A percentile compares a stretch with the other conserved stretches of the same genome.
These are phyloP conservation scores for Theocolax elegans DNA, from an alignment of 1,140 invertebrate species.

Conservation along the genomic window DNA sequence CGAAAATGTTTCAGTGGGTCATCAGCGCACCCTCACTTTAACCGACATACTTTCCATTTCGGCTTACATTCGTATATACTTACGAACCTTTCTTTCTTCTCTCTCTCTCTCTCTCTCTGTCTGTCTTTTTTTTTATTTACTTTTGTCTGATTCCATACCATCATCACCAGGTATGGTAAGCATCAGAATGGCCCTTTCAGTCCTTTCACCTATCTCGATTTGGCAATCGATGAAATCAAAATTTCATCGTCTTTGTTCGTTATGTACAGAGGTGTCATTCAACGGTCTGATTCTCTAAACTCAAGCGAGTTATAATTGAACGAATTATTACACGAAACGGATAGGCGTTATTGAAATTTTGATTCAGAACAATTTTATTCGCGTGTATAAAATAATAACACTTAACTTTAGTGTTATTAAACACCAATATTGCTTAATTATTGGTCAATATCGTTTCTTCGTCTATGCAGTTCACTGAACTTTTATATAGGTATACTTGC, in stretches of 20 bases:
- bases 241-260: too few relatives aligned
- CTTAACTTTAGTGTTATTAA: background rate
- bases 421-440: constrained; percentile 15
- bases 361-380: background rate
- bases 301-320: background rate
- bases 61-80: constrained; percentile 41
- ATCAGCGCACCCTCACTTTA: constrained; percentile 56
- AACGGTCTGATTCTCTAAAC: too few relatives aligned
- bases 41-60: constrained; percentile 61
- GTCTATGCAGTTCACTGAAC: constrained; percentile 8
- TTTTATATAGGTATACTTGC: background rate
- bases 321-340: background rate
- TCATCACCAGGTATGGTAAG: background rate
- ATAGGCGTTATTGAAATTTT: background rate
- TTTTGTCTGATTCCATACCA: background rate
- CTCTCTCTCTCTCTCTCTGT: constrained; percentile 49
- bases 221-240: too few relatives aligned
- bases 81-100: constrained; percentile 42
- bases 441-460: constrained; percentile 10
- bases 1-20: constrained; percentile 63
- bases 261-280: too few relatives aligned
- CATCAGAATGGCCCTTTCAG: background rate
- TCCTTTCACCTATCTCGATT: constrained; percentile 1
- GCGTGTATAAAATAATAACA: background rate
- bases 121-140: constrained; percentile 45